Evolutionary conservation across 2,113 vertebrate species (phyloP), one percentile per base, ranked within the genome.

Genomic region (Symphodus melops): DNA sequence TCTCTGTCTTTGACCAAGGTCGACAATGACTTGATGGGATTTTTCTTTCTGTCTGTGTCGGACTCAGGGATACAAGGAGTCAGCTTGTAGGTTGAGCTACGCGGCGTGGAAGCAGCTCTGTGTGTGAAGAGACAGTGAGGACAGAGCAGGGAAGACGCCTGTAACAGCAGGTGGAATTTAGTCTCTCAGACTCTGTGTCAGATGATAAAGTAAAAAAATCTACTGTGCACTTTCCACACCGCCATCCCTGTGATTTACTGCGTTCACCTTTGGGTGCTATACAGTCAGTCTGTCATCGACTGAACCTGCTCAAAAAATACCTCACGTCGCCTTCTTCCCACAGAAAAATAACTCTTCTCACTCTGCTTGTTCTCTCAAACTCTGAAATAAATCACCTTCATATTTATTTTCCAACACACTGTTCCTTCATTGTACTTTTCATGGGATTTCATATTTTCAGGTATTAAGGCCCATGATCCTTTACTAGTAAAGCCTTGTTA

Each of bases 1-100:
- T 57, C 20, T 3, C 46, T 25, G 67, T 76, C 79, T 85, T 81
- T 83, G 72, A 68, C 58, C 75, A 79, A 84, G 74, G 82, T 79
- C 68, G 81, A 77, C 75, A 74, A 56, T 39, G 37, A 41, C 76
- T 37, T 62, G 60, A 64, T 74, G 68, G 56, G 12, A 56, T 83
- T 72, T 51, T 1, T 71, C 70, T 59, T 11, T 53, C 62, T 23
- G 58, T 69, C 48, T 20, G 9, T 9, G 52, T 42, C 4, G 1
- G 33, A 69, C 54, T 53, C 1, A 14, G 17, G 37, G 54, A 51
- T 52, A 36, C 58, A 41, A 5, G 0, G 23, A 46, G 42, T 2
- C 41, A 6, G 68, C 21, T 16, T 21, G 56, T 65, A 46, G 2
- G 16, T 48, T 67, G 48, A 33, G 59, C 39, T 54, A 37, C 41